Base-by-base conservation (phyloP, 2,888 invertebrate genomes). In the Plemyria rubiginata region DNA sequence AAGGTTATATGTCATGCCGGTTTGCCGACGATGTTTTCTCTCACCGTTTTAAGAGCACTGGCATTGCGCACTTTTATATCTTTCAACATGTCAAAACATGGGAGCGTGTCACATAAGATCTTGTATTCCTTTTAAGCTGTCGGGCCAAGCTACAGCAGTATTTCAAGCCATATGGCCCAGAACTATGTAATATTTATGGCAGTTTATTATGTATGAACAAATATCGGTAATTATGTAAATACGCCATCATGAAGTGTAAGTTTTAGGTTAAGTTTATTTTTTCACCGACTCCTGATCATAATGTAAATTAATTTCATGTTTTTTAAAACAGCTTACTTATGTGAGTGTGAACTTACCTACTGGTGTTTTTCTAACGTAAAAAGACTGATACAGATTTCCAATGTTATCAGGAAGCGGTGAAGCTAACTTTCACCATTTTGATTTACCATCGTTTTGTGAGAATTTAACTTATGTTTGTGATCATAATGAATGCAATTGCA, bases 251-350 rank as follows among this genome's bases (percentile, higher is more conserved):
- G 16, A 40, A 52, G 50, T 52, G 22, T 16, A 12, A 40, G 52
- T 51, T 13, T 13, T 52, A 58, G 52, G 13, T 53, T 59, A 52
- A 53, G 58, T 52, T 40, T 45, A 38, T n/a, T n/a, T 46, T 38
- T 13, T 52, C 15, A 52, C 22, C 28, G 12, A 15, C 9, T 4
- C 46, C 38, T 46, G 52, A 11, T 46, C 13, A 9, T 41, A 53
- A 28, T 9, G 28, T 28, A 53, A 13, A 45, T 11, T 45, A 15
- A n/a, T 40, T 40, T n/a, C 40, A n/a, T 43, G 16, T 16, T 9
- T n/a, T n/a, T n/a, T n/a, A n/a, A n/a, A n/a, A 6, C 16, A 9
- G 16, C 16, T 16, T 16, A 16, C 16, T 38, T 38, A 38, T 11
- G 36, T 11, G 32, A 11, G 36, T 38, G 11, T 2, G 11, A n/a